Evolutionary conservation across 2,113 vertebrate genomes (phyloP), one percentile per base, ranked within the genome.

Genomic region (Cavia aperea): DNA sequence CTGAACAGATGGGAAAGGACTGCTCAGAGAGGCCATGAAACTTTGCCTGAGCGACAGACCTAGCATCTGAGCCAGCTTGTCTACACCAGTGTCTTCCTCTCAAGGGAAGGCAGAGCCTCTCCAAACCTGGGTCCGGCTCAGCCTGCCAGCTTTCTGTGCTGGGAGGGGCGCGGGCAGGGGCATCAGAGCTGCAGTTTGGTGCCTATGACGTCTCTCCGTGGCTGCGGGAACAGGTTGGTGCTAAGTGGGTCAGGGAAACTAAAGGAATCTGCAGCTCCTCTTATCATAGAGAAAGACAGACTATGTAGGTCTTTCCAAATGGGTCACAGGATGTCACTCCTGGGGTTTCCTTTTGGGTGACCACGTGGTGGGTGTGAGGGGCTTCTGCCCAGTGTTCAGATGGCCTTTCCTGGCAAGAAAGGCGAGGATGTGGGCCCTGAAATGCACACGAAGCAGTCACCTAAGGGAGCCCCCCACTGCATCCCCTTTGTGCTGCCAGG

Each of bases 321-420:
- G 56, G 65, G 24, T 86, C 33, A 88, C 89, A 73, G 75, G 51
- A 90, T 6, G 19, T 68, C 77, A 65, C 31, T 46, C 39, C n/a
- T 79, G 29, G 11, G 4, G 75, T 15, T 88, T 26, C 60, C 51
- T 90, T 88, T 90, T 49, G 39, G 24, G n/a, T 79, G 58, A 9
- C n/a, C 62, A 33, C 33, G 11, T 31, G 60, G 23, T 51, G 18
- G n/a, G 51, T 4, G 10, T 39, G 4, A 31, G 62, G 36, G 63
- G 62, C 36, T 79, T 88, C 91, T 46, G 18, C 29, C 54, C 82
- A 90, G 82, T 46, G 66, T 81, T 62, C 90, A 81, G 73, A 93
- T 92, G 82, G 21, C 68, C 46, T 92, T 94, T 95, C 81, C 90
- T 81, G 79, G 72, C 58, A 33, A 66, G 24, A 82, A 51, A 78